Evolutionary conservation across 2,888 invertebrate species (phyloP), one percentile per base, ranked within the genome.

Genomic region (Cheilosia urbana): DNA sequence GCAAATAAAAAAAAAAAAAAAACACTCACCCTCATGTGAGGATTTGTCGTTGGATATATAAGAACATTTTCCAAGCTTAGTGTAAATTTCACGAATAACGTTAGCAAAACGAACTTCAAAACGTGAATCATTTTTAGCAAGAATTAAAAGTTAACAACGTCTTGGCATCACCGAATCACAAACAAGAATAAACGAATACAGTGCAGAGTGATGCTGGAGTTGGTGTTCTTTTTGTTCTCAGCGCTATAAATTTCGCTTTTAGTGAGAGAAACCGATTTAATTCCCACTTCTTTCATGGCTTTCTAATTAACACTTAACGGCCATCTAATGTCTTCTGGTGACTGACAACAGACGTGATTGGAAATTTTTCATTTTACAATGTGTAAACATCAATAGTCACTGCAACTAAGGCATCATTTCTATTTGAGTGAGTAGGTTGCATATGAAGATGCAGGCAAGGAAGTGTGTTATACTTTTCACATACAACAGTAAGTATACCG

Each of bases 31-130:
- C 69, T 77, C n/a, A 24, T 19, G 11, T 19, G 34, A 2, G 77
- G 77, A 45, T 6, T 27, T 9, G 77, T 77, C 4, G 77, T 77
- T 21, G 77, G 77, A 37, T 53, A 77, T 1, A 77, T 2, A 15
- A 77, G 69, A 34, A 53, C 7, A 37, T 69, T 77, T 2, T 47
- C 45, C 6, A 47, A n/a, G 7, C 60, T 17, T 6, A 77, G 21
- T 3, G 34, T 34, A 2, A 53, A 2, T 24, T 45, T 34, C 9
- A 17, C 53, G 21, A 69, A 40, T 17, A 62, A 17, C n/a, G 19
- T 19, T 2, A 66, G 15, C 27, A 45, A 17, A 27, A 21, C 13
- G 1, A 53, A n/a, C n/a, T 45, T 45, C 15, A 69, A 19, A 0
- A 13, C 17, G 34, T 13, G 24, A 49, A 6, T 51, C 69, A 69